These are phyloP conservation scores for Romanogobio albipinnatus DNA, from an alignment of 2,113 vertebrate genomes.

Conservation along the genomic window DNA sequence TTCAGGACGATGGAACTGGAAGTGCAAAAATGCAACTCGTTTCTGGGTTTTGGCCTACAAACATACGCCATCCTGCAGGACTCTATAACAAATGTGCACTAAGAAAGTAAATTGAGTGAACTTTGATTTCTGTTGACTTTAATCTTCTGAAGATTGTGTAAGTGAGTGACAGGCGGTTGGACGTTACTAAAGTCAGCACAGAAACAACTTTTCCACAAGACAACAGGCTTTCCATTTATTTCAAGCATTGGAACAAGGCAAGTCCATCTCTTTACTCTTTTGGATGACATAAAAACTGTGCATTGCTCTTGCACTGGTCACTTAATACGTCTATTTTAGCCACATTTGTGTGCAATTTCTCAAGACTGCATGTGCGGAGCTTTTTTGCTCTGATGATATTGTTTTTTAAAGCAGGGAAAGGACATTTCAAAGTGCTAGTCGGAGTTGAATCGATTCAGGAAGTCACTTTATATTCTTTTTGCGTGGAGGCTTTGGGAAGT, in stretches of 20 bases:
- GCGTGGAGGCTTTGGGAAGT: constrained; percentile 82
- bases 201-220: background rate
- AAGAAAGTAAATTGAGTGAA: background rate
- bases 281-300: background rate
- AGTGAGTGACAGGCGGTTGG: background rate
- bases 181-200: background rate
- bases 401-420: background rate
- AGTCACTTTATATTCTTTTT: constrained; percentile 83
- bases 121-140: background rate
- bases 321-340: background rate
- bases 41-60: too few species aligned
- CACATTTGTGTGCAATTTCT: constrained; percentile 1
- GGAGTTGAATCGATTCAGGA: background rate
- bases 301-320: constrained; percentile 3
- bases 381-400: background rate
- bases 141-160: background rate
- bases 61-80: too few species aligned
- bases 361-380: constrained; percentile 18
- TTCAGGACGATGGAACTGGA: too few species aligned
- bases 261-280: background rate
- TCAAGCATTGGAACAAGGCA: background rate
- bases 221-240: background rate
- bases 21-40: too few species aligned
- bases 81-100: background rate
- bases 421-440: background rate